A percentile compares a stretch with the other conserved stretches of the same genome.
phyloP scores from a whole-genome alignment of 1,140 invertebrate species.

The Drepana arcuata region DNA sequence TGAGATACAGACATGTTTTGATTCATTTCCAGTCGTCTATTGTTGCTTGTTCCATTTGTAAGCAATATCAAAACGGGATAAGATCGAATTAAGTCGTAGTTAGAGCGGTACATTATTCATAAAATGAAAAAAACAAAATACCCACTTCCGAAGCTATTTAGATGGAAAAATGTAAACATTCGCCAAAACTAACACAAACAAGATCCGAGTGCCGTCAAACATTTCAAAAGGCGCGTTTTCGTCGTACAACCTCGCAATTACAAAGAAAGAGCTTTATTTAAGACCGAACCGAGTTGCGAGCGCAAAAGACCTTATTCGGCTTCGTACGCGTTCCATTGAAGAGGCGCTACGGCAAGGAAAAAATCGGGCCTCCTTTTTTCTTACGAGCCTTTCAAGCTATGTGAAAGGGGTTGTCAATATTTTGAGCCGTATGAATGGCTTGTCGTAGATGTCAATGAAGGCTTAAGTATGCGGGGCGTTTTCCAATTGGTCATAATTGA shows the following conservation, averaged over 20 bases:
- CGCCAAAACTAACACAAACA: no score
- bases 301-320: slow-evolving; percentile 43
- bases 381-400: slow-evolving; percentile 46
- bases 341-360: slow-evolving; percentile 26
- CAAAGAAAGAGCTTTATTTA: slow-evolving; percentile 30
- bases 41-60: no score
- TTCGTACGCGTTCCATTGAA: slow-evolving; percentile 46
- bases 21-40: no score
- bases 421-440: slow-evolving; percentile 59
- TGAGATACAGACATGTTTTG: no score
- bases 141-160: no score
- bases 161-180: no score
- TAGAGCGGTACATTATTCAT: no score
- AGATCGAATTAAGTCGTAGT: no score
- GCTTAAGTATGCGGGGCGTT: slow-evolving; percentile 34
- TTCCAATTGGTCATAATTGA: slow-evolving; percentile 32
- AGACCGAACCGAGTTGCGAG: slow-evolving; percentile 21
- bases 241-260: slow-evolving; percentile 15
- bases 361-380: slow-evolving; percentile 53
- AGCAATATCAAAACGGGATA: no score
- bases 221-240: slow-evolving; percentile 5
- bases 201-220: slow-evolving; percentile 1
- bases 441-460: slow-evolving; percentile 52
- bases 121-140: no score
- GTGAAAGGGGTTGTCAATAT: slow-evolving; percentile 65